Evolutionary conservation across 2,113 vertebrate genomes (phyloP), one percentile per base, ranked within the genome.

Genomic region (Lepidothrix coronata): DNA sequence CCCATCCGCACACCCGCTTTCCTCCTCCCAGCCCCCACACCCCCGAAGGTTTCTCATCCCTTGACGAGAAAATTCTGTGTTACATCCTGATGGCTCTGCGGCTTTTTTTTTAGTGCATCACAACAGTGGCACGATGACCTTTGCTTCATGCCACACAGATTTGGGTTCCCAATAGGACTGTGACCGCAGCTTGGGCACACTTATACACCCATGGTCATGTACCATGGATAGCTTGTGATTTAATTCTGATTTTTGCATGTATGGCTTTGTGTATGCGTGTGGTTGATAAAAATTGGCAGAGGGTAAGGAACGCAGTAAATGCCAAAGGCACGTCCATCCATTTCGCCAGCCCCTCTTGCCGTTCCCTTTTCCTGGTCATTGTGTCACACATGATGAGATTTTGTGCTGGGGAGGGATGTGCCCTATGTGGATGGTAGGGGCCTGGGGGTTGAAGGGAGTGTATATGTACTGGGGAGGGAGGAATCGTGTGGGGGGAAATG

Each of bases 71-170:
- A 98, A 98, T 98, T 98, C 97, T 96, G 88, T 98, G 94, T 98
- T 98, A 97, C 93, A 91, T 97, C 93, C 97, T 97, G 97, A 98
- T 97, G 97, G 97, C 97, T 98, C 97, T 98, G 98, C 98, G 97
- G 98, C 92, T 96, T 95, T 95, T 92, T 87, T 97, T 94, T 90
- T 95, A 94, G 97, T 95, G 94, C 97, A 98, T 98, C 97, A 97
- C 97, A 96, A 98, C 97, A 95, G 96, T 97, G 97, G 97, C 96
- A 96, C 2, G 89, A 98, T 98, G 98, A 97, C 97, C 98, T 98
- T 97, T 98, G 94, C 97, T 98, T 95, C 94, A 68, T 98, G 94
- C 96, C 96, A 97, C 86, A 80, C 86, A 86, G 97, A 97, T 96
- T 91, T 37, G 95, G 97, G 95, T 73, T 97, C 91, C 88, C 24